Evolutionary conservation across 2,797 vertebrate genomes (phyloP), one percentile per base, ranked within the genome.

Genomic region (Eulemur mongoz): DNA sequence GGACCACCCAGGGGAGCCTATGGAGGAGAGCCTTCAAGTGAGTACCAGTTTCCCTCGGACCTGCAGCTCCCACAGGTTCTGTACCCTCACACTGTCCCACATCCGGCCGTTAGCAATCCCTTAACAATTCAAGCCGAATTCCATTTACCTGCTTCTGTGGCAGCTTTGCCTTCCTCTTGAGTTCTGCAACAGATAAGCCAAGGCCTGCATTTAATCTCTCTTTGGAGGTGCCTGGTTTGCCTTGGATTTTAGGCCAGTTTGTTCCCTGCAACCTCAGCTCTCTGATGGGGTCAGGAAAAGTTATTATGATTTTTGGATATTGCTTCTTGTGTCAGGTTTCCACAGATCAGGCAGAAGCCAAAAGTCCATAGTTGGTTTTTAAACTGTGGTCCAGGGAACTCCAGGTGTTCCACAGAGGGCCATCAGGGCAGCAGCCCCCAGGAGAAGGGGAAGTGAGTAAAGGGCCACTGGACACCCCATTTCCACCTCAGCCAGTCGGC

Each of bases 41-140:
- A 22, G 9, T n/a, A 4, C 20, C 48, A 35, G 50, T 1, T n/a
- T 22, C 17, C 20, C 22, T 7, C 9, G 0, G 9, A 12, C 27
- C 48, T 40, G 54, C 8, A 8, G 81, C 27, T 73, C 27, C 30
- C 35, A 5, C 2, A 40, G 57, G 30, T 30, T 20, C 78, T 63
- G 6, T 7, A 35, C 6, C 8, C 40, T 48, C 12, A 69, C 1
- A 0, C 23, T 32, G 4, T 23, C 22, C 22, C 30, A 27, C 22
- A 30, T 35, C 18, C 20, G 1, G 63, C 48, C 43, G 57, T 79
- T 14, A 27, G 8, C 54, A 82, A 63, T 48, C 14, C 9, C 3
- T 78, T 72, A 52, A 50, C 45, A 25, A 14, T 6, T 52, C 10
- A 13, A 79, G 27, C 75, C 61, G 63, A 83, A 69, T 32, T 73